Evolutionary conservation across 1,140 invertebrate species (phyloP).

Genomic region (Drosophila teissieri): DNA sequence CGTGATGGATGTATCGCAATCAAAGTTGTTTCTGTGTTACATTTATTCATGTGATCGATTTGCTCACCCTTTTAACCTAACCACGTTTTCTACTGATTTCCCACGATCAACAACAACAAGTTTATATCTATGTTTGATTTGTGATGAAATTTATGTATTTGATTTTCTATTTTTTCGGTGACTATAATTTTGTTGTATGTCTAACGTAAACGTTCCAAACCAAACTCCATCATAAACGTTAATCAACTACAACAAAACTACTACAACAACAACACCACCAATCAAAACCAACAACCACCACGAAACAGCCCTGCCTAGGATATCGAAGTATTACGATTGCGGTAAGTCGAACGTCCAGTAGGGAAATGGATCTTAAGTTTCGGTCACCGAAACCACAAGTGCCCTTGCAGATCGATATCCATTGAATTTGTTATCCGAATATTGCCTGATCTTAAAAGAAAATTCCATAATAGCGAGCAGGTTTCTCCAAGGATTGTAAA

Average conservation of each 20-base stretch:
- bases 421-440: not conserved
- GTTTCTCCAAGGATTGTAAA: no score
- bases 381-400: conserved; percentile 4
- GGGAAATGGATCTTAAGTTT: conserved; percentile 5
- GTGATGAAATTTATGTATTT: conserved; percentile 68
- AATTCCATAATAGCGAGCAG: no score
- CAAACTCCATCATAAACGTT: conserved; percentile 59
- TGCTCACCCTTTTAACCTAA: no score
- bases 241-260: conserved; percentile 54
- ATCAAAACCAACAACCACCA: conserved; percentile 47
- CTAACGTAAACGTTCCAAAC: conserved; percentile 52
- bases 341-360: conserved; percentile 85
- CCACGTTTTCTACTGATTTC: conserved; percentile 28
- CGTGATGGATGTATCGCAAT: conserved; percentile 1
- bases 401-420: conserved; percentile 22
- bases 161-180: conserved; percentile 77
- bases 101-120: conserved; percentile 2
- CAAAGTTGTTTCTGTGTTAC: not conserved
- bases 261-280: conserved; percentile 58
- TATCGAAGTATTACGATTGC: conserved; percentile 88
- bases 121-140: conserved; percentile 45
- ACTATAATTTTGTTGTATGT: conserved; percentile 68
- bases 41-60: not conserved
- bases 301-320: conserved; percentile 87
- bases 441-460: no score